Conservation (phyloP, 2,888 invertebrate species). For the Mystacides longicornis region DNA sequence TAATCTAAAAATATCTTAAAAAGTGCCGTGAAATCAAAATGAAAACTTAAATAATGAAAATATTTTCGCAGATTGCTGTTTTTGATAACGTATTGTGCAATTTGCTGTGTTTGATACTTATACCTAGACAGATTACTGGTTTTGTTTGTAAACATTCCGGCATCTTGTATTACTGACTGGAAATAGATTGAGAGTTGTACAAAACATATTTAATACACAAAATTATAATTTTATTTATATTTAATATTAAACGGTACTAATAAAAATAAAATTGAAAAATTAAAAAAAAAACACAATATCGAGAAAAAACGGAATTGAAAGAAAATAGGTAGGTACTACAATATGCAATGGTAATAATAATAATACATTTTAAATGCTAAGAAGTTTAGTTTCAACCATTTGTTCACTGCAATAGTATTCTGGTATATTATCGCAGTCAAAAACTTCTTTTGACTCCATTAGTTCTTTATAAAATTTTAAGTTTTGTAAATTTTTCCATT, state of each 20-base stretch:
- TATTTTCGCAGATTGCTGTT: background rate
- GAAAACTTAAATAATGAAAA: background rate
- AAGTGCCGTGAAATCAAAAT: background rate
- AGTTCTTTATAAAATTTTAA: conserved; percentile 2
- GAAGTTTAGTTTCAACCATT: background rate
- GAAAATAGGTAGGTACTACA: background rate
- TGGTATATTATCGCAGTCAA: background rate
- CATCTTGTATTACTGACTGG: background rate
- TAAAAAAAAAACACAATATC: no score
- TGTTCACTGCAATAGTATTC: conserved; percentile 1
- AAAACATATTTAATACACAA: background rate
- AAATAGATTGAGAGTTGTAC: background rate
- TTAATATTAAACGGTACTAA: background rate
- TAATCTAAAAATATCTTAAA: background rate
- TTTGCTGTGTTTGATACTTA: conserved; percentile 4
- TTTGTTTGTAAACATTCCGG: background rate
- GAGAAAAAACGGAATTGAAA: no score
- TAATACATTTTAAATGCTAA: background rate
- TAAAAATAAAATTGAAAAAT: no score
- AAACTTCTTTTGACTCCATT: conserved; percentile 1
- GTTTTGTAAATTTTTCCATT: background rate
- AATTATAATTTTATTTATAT: background rate
- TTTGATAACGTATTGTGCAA: background rate
- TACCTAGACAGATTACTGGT: background rate
- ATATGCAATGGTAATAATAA: no score